Conservation (phyloP, 2,888 invertebrate species). For the Sminthurides aquaticus region DNA sequence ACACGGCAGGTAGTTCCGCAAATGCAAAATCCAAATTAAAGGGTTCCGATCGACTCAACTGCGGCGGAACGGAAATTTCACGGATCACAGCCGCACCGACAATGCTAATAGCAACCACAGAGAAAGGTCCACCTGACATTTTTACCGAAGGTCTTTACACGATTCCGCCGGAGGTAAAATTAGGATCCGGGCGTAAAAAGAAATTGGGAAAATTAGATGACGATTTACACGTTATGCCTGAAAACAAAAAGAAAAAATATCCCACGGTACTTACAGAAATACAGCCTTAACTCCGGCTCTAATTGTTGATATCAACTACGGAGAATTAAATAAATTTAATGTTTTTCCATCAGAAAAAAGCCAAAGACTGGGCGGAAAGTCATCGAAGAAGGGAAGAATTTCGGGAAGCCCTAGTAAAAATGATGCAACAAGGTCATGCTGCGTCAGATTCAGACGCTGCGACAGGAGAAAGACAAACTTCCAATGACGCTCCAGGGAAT, state of each 20-base stretch:
- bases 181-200: constrained; percentile 21
- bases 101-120: constrained; percentile 28
- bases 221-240: constrained; percentile 32
- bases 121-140: constrained; percentile 33
- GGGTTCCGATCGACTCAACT: constrained; percentile 18
- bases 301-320: too few relatives aligned
- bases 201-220: constrained; percentile 1
- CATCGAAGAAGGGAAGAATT: constrained; percentile 67
- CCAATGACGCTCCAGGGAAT: constrained; percentile 7
- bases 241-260: constrained; percentile 33
- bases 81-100: constrained; percentile 33
- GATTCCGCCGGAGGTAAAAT: constrained; percentile 28
- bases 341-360: constrained; percentile 39
- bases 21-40: neutral
- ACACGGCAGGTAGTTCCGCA: constrained; percentile 1
- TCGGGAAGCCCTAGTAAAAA: constrained; percentile 65
- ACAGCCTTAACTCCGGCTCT: too few relatives aligned
- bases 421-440: constrained; percentile 53
- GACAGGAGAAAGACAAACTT: neutral
- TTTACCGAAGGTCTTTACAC: constrained; percentile 35
- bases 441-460: constrained; percentile 26
- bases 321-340: too few relatives aligned
- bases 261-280: constrained; percentile 25
- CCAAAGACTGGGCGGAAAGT: constrained; percentile 44
- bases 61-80: constrained; percentile 29